Base-by-base conservation (phyloP, 2,888 invertebrate genomes). In the Altica lythri region DNA sequence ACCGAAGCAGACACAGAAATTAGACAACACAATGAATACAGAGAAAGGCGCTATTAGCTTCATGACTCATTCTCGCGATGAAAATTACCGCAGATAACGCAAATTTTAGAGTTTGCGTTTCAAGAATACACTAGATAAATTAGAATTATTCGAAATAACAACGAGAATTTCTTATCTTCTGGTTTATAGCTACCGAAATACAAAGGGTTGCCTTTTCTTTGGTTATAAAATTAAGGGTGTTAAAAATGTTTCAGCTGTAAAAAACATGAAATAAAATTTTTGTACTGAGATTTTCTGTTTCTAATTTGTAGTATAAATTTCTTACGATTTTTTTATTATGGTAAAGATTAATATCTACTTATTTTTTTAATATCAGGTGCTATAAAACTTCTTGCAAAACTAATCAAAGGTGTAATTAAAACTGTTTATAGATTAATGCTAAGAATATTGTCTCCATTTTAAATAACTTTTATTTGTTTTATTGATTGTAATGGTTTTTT, bases 41-140 rank as follows among this genome's bases (percentile, higher is more conserved):
- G 51, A 46, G 25, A 46, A 16, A 46, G 45, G 6, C 30, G 51
- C 54, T 40, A 49, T n/a, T 55, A 46, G 48, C 51, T 54, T 51
- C 53, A 56, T 59, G 59, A 56, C 47, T 56, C 59, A 54, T 52
- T 52, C 38, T 51, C 59, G 49, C 48, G 42, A 48, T 54, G 52
- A 56, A 56, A 56, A 56, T 51, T 46, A 37, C 52, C 35, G n/a
- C 48, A 48, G 59, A 59, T 59, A 59, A 59, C 54, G 42, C 35
- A 19, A 43, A 46, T 45, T 59, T 48, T 45, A 38, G 29, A 53
- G 45, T 40, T 37, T 55, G 10, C 47, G 17, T 14, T 22, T 19
- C 51, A 47, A 40, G 22, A 51, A 42, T 50, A 17, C 19, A 55
- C 30, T 55, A 46, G 43, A 55, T 55, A 47, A 51, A 55, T 55